phyloP scores from a whole-genome alignment of 35 echinoderm and acorn worm genomes.

The Stichopus chloronotus region DNA sequence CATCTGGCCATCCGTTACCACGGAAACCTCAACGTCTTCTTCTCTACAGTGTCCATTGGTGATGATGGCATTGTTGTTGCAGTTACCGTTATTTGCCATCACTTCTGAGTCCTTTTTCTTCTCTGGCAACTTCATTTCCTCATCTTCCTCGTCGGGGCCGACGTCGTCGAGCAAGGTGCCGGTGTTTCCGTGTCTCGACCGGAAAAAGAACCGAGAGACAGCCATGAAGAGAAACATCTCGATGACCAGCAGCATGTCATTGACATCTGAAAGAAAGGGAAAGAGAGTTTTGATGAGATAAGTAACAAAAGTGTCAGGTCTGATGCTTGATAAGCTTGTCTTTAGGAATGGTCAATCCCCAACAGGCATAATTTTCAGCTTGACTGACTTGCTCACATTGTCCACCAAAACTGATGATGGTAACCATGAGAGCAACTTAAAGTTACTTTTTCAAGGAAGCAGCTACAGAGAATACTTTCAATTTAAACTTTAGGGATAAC shows the following conservation, averaged over 20 bases:
- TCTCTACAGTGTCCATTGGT: neutral
- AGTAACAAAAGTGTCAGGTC: no score
- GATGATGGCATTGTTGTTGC: neutral
- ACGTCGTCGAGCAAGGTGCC: constrained; percentile 50
- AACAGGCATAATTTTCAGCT: no score
- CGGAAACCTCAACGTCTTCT: neutral
- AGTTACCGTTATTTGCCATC: neutral
- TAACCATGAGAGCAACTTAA: no score
- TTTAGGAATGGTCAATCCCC: no score
- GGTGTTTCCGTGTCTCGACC: constrained; percentile 70
- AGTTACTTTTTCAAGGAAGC: no score
- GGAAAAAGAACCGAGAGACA: constrained; percentile 78
- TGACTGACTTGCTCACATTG: no score
- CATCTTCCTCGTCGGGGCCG: neutral
- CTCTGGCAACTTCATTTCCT: neutral
- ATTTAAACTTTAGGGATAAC: no score
- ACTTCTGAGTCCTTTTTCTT: constrained; percentile 2
- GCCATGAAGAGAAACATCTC: constrained; percentile 87
- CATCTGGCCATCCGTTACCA: neutral
- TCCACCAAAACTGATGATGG: no score
- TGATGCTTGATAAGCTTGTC: no score
- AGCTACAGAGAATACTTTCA: no score
- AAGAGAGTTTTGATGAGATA: neutral
- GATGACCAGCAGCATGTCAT: constrained; percentile 78
- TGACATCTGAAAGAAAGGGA: constrained; percentile 77